phyloP scores from a whole-genome alignment of 2,888 invertebrate genomes.

The Lasioglossum vierecki region DNA sequence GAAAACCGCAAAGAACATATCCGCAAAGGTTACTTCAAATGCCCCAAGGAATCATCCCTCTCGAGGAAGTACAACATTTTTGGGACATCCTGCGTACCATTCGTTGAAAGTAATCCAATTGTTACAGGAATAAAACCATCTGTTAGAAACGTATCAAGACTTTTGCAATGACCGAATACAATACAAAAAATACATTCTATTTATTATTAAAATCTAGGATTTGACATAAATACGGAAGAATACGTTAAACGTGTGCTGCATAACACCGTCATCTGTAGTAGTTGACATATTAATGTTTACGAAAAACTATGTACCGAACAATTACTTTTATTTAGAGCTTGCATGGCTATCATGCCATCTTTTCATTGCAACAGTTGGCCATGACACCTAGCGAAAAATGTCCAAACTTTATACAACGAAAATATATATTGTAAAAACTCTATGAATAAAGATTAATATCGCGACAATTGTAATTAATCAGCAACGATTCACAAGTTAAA shows the following conservation, averaged over 20 bases:
- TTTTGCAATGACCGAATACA: too few species aligned
- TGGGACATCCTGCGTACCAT: too few species aligned
- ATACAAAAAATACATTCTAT: not conserved
- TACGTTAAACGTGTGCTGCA: not conserved
- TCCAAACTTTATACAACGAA: conserved; percentile 46
- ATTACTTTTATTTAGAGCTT: not conserved
- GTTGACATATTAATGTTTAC: not conserved
- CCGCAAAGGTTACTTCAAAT: too few species aligned
- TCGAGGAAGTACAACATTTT: too few species aligned
- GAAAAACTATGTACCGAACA: not conserved
- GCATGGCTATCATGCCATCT: not conserved
- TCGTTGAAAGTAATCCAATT: too few species aligned
- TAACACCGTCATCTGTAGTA: not conserved
- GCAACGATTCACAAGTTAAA: not conserved
- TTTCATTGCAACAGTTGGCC: not conserved
- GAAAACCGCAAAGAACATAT: too few species aligned
- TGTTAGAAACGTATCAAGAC: too few species aligned
- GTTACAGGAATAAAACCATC: too few species aligned
- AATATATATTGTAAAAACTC: conserved; percentile 13
- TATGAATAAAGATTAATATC: not conserved
- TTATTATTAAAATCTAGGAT: not conserved
- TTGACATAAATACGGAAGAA: not conserved
- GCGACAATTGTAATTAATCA: conserved; percentile 30
- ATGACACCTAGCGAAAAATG: conserved; percentile 3
- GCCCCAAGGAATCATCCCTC: too few species aligned